Percentiles rank a stretch among this genome's conserved stretches.
Conservation (phyloP, 2,888 invertebrate genomes). For the Zaprionus bogoriensis region DNA sequence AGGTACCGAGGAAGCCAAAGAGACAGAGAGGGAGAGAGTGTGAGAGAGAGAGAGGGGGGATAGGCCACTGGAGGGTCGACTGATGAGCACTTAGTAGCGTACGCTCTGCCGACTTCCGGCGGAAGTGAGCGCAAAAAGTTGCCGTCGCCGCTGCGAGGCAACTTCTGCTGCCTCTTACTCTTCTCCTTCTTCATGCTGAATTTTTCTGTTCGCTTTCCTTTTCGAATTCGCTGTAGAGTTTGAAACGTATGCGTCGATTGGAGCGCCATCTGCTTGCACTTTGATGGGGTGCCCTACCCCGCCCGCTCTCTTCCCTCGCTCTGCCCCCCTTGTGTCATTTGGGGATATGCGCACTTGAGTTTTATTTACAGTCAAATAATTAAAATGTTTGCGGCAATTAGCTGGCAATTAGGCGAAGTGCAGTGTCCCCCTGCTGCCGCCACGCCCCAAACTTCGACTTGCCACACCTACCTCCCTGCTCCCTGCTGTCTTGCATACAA, state of each 20-base stretch:
- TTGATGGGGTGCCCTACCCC: constrained; percentile 13
- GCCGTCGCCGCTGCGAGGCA: constrained; percentile 10
- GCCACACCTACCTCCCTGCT: neutral
- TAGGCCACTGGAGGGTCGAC: constrained; percentile 1
- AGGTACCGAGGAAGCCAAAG: too few species aligned
- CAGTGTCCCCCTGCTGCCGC: constrained; percentile 5
- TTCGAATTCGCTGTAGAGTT: constrained; percentile 17
- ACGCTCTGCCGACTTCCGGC: constrained; percentile 60
- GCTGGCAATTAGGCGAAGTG: constrained; percentile 42
- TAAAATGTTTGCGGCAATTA: constrained; percentile 54
- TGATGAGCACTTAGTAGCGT: constrained; percentile 61
- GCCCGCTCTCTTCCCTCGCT: neutral
- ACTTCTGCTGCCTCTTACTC: neutral
- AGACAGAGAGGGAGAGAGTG: too few species aligned
- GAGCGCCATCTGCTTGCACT: constrained; percentile 29
- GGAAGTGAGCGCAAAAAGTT: constrained; percentile 48
- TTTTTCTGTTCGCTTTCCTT: neutral
- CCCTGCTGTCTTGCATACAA: too few species aligned
- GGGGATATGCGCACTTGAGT: constrained; percentile 23
- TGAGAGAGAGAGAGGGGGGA: neutral
- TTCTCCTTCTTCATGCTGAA: neutral
- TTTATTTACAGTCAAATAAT: constrained; percentile 43
- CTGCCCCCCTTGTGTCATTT: neutral
- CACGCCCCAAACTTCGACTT: too few species aligned
- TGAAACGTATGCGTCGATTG: constrained; percentile 15